Evolutionary conservation across 2,888 invertebrate species (phyloP), one percentile per base, ranked within the genome.

Genomic region (Tetranychus truncatus): DNA sequence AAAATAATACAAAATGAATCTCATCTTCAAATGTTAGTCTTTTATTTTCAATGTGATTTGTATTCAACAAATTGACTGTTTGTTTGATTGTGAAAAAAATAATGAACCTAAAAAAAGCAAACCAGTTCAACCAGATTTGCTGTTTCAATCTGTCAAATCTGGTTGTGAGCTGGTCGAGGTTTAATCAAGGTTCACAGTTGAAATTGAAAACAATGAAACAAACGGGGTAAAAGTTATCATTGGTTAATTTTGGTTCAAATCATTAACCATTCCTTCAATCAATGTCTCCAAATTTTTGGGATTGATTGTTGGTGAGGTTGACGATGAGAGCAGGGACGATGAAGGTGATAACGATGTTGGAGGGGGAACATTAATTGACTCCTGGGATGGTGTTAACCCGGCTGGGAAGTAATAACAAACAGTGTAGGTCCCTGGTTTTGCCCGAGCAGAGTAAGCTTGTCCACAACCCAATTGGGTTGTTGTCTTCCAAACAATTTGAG

Each of bases 391-490:
- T 55, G 55, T 55, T 15, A 55, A 15, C 15, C 55, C 55, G 15
- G 55, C 55, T 21, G n/a, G n/a, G 11, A 69, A 11, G 21, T 21
- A 69, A 20, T 24, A 8, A 24, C 69, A 69, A 20, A 69, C 69
- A 21, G 69, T 69, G 20, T 69, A 69, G 6, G 69, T 24, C 4
- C 69, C 69, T 15, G 55, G 15, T 15, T 7, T 55, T 69, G 69
- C 6, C 20, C 69, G 69, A 15, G 55, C 9, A 20, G 69, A 24
- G 20, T 69, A 24, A 24, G 21, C 69, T 69, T 69, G 69, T 20
- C 69, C 69, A 69, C 69, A 69, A 11, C 69, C 69, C 20, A 69
- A 69, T 69, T 69, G 21, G 18, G 69, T 21, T 20, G 69, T 69
- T 1, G n/a, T 21, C 20, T 69, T 69, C 21, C 21, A 69, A 69